These are phyloP conservation scores for Galagoides demidoff DNA, from an alignment of 2,797 vertebrate species.

Conservation along the genomic window DNA sequence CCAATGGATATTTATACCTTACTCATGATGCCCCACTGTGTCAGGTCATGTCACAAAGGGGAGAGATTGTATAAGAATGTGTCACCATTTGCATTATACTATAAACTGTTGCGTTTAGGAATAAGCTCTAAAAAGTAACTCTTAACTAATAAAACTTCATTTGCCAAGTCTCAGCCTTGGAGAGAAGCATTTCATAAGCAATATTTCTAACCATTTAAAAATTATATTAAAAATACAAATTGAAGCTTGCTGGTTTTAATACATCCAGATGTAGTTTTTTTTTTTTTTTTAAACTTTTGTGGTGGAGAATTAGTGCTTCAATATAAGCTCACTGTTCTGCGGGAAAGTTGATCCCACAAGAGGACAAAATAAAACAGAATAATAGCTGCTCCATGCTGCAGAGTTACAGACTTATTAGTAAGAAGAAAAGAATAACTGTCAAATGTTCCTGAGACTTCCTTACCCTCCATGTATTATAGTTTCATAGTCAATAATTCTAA, in stretches of 20 bases:
- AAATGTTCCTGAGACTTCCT: not conserved
- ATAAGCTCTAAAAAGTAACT: slow-evolving; percentile 72
- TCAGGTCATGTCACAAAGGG: not conserved
- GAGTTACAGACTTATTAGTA: not conserved
- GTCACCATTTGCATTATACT: slow-evolving; percentile 69
- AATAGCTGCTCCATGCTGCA: not conserved
- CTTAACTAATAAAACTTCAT: slow-evolving; percentile 74
- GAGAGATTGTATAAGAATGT: slow-evolving; percentile 26
- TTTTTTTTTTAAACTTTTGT: not conserved
- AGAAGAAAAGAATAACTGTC: not conserved
- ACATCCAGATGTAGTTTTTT: not conserved
- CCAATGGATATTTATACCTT: not conserved
- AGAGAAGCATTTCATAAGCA: slow-evolving; percentile 78
- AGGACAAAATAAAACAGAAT: not conserved
- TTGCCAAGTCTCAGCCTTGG: slow-evolving; percentile 54
- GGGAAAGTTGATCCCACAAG: not conserved
- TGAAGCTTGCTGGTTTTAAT: slow-evolving; percentile 23
- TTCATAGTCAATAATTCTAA: not conserved
- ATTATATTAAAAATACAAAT: slow-evolving; percentile 61
- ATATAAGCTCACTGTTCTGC: not conserved
- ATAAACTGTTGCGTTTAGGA: slow-evolving; percentile 73
- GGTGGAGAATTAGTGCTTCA: slow-evolving; percentile 9
- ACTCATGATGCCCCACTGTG: not conserved
- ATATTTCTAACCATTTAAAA: slow-evolving; percentile 71
- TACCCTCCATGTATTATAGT: not conserved